phyloP scores from a whole-genome alignment of 2,797 vertebrate genomes.

The Peromyscus eremicus region DNA sequence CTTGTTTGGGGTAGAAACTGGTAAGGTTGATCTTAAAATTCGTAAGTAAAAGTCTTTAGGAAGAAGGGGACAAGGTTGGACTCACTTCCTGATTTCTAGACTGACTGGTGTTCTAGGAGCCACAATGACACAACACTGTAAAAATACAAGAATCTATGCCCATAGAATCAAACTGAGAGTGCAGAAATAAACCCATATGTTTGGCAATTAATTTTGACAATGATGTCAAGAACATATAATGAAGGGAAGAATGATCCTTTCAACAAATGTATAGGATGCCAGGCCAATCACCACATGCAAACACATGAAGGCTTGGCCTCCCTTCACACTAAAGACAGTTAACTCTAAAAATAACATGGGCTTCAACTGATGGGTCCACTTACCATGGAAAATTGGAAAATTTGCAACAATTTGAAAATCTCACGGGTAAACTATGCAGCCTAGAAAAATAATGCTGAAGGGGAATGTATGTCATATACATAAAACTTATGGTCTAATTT shows the following conservation, averaged over 20 bases:
- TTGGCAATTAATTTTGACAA: slow-evolving; percentile 3
- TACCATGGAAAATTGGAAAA: neutral
- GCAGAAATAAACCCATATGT: neutral
- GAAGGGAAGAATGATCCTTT: neutral
- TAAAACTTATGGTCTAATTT: neutral
- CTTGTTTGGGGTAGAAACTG: neutral
- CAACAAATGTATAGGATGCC: neutral
- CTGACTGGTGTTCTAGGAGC: neutral
- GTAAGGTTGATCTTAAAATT: neutral
- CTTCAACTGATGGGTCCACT: neutral
- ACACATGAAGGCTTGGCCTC: neutral
- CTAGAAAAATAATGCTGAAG: neutral
- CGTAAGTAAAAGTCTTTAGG: neutral
- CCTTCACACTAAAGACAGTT: neutral
- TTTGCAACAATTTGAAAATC: neutral
- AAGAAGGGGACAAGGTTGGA: neutral
- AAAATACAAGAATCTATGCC: neutral
- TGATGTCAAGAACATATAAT: neutral
- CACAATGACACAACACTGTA: neutral
- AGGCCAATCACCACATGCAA: neutral
- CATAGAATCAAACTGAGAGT: neutral
- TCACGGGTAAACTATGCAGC: neutral
- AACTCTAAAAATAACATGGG: neutral
- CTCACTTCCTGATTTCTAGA: slow-evolving; percentile 5
- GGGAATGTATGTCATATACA: neutral